phyloP scores from a whole-genome alignment of 2,113 vertebrate species.

The Xenopus laevis region DNA sequence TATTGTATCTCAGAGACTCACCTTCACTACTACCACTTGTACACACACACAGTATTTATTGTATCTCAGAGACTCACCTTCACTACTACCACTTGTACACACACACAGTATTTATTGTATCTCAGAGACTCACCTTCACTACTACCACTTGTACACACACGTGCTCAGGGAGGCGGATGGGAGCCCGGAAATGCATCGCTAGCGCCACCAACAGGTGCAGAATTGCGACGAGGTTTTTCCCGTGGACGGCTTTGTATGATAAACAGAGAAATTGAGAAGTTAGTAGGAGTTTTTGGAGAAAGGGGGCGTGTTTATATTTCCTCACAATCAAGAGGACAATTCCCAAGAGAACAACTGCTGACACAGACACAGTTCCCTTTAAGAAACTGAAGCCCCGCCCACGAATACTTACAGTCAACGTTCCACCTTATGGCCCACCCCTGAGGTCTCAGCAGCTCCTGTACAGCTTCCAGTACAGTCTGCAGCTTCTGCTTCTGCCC shows the following conservation, averaged over 20 bases:
- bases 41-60: no score
- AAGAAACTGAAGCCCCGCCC: background rate
- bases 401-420: slow-evolving; percentile 80
- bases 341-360: no score
- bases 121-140: slow-evolving; percentile 73
- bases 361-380: no score
- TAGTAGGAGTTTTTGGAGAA: no score
- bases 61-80: no score
- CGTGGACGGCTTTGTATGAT: slow-evolving; percentile 75
- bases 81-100: no score
- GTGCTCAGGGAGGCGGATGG: slow-evolving; percentile 87
- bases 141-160: slow-evolving; percentile 88
- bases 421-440: slow-evolving; percentile 87
- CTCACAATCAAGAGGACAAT: no score
- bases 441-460: slow-evolving; percentile 79
- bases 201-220: slow-evolving; percentile 85
- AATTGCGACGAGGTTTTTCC: slow-evolving; percentile 89
- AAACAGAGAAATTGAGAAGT: no score
- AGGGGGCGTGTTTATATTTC: no score
- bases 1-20: no score
- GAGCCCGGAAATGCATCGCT: slow-evolving; percentile 86
- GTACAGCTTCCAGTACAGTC: slow-evolving; percentile 86
- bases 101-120: no score
- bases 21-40: no score
- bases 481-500: slow-evolving; percentile 95